Evolutionary conservation across 2,797 vertebrate species (phyloP), one percentile per base, ranked within the genome.

Genomic region (Chelmon rostratus): DNA sequence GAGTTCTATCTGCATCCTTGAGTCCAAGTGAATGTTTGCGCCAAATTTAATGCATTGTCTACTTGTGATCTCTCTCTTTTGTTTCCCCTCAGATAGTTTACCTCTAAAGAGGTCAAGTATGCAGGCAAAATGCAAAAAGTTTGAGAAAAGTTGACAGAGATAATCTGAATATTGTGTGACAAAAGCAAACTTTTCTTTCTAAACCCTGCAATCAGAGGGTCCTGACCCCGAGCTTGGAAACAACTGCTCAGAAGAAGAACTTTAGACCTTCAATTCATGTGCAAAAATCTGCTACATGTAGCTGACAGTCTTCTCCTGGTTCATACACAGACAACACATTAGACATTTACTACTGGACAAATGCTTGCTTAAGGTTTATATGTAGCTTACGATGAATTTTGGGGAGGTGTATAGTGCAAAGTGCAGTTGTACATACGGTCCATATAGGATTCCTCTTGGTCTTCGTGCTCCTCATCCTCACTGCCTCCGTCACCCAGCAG

Each of bases 401-500:
- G n/a, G n/a, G n/a, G n/a, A n/a, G n/a, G n/a, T n/a, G n/a, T n/a
- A n/a, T 15, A 44, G 42, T 11, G 46, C 19, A 47, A 31, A 7
- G 35, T 59, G 46, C 23, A 8, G 54, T 1, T 70, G 40, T 75
- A 96, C 97, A 67, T 95, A 99, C 98, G 97, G 87, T 99, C 98
- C 74, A 96, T 82, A 86, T 96, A 97, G 31, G 96, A 73, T 86
- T 95, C 95, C 80, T 98, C 97, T 8, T 98, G 96, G 54, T 98
- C 97, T 53, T 98, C 98, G 0, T 96, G 96, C 33, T 97, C 97
- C 47, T 99, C 98, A 2, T 99, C 98, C 91, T 99, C 98, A 10
- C 98, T 99, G 11, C 98, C 98, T 42, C 94, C 96, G 0, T 98
- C 98, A 2, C 97, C 98, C 93, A 99, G 94, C 53, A 99, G 95